Evolutionary conservation across 2,113 vertebrate species (phyloP).

Genomic region (Falcunculus frontatus): DNA sequence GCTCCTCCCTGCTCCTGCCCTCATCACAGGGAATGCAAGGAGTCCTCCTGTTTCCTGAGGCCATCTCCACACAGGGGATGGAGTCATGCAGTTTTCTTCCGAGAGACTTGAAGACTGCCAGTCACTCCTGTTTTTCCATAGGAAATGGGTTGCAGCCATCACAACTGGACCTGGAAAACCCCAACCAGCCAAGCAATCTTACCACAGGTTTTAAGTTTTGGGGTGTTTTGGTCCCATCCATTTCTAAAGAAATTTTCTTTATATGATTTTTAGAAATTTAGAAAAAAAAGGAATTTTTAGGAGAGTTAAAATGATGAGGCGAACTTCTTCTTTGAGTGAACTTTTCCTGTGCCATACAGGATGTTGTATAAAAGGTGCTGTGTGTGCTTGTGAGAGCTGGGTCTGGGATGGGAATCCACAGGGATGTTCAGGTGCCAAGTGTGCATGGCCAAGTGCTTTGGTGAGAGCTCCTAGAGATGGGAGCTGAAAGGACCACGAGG

Average conservation of each 20-base stretch:
- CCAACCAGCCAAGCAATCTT: neutral
- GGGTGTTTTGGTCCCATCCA: accelerated
- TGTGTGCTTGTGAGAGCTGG: neutral
- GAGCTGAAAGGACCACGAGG: neutral
- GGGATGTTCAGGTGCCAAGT: neutral
- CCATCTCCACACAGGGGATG: neutral
- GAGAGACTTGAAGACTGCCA: neutral
- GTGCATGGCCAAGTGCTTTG: neutral
- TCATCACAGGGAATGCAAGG: neutral
- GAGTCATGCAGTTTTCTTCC: neutral
- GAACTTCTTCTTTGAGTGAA: neutral
- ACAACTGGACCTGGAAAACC: neutral
- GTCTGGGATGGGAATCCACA: neutral
- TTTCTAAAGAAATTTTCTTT: neutral
- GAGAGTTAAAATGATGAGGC: neutral
- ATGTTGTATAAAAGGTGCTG: neutral
- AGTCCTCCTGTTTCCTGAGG: neutral
- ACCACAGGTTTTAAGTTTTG: neutral
- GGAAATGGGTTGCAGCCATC: neutral
- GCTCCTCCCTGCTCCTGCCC: neutral
- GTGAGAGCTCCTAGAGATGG: neutral
- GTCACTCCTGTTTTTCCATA: neutral
- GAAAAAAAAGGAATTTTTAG: neutral
- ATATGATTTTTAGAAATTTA: neutral
- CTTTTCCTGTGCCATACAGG: neutral